Evolutionary conservation across 2,113 vertebrate genomes (phyloP), one percentile per base, ranked within the genome.

Genomic region (Pogona vitticeps): DNA sequence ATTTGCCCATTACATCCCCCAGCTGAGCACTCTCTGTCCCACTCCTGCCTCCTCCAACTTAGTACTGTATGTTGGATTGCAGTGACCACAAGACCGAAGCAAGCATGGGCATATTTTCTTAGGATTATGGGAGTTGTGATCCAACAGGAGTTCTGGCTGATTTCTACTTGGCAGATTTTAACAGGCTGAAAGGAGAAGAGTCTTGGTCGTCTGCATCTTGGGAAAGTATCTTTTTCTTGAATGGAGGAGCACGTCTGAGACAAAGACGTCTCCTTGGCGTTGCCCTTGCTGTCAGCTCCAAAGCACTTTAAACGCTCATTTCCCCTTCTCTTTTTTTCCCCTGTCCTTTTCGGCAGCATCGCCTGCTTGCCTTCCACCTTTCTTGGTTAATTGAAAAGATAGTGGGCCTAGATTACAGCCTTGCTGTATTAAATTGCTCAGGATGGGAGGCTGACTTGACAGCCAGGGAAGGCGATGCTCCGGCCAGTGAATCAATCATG

Each of bases 331-430:
- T 17, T 21, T 21, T 63, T 21, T 20, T 5, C 5, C 5, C 20
- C 1, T 4, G 18, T 70, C 81, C 33, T 56, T 56, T 17, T 28
- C 38, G 5, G 26, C 28, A 68, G 76, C 65, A 14, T 61, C 8
- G 13, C 87, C 46, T 1, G 68, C 82, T 56, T 71, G 67, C 58
- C 26, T 56, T 79, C 82, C 81, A 84, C 87, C 87, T 84, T 86
- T 65, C 42, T 18, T 1, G 26, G 82, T 76, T 88, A 88, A 88
- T 88, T 88, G 87, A 88, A 88, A 88, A 88, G 87, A 88, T 88
- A 80, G 87, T 23, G 36, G 82, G 68, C n/a, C 18, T 40, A 88
- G 87, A 88, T 88, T 88, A 80, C 82, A 80, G 82, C n/a, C 56
- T 80, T 80, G 58, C 82, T 84, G 76, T 84, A 67, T 40, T 52